phyloP scores from a whole-genome alignment of 64 coral and sea anemone species.

The Dendrophyllia cribrosa region DNA sequence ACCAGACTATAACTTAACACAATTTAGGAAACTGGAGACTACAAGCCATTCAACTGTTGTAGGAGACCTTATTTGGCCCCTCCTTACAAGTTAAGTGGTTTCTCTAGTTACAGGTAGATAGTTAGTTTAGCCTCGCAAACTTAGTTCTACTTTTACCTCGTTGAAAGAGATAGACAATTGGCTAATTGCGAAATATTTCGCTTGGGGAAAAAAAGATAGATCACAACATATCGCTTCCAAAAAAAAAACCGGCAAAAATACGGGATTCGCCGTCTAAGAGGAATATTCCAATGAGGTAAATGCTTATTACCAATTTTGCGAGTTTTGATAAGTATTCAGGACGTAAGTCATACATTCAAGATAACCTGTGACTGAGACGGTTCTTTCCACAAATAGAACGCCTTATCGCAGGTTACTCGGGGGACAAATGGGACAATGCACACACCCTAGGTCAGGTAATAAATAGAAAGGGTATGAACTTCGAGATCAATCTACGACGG shows the following conservation, averaged over 20 bases:
- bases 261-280: too few species aligned
- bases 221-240: too few species aligned
- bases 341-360: not conserved
- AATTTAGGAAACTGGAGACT: not conserved
- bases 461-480: too few species aligned
- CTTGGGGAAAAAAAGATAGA: not conserved
- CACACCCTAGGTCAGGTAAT: not conserved
- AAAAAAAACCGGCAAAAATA: not conserved
- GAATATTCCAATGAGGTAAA: not conserved
- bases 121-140: not conserved
- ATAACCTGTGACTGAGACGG: not conserved
- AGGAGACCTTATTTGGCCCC: not conserved
- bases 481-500: not conserved
- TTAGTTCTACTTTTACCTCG: not conserved
- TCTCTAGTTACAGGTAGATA: not conserved
- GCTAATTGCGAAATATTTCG: not conserved
- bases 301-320: not conserved
- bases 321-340: not conserved
- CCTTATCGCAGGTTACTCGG: not conserved
- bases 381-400: not conserved
- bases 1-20: not conserved
- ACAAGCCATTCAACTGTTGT: not conserved
- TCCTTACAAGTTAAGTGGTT: not conserved
- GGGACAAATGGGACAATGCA: slow-evolving; percentile 11
- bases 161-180: not conserved